Percentiles rank a stretch among this genome's conserved stretches.
Conservation (phyloP, 2,888 invertebrate species). For the Mamestra brassicae region DNA sequence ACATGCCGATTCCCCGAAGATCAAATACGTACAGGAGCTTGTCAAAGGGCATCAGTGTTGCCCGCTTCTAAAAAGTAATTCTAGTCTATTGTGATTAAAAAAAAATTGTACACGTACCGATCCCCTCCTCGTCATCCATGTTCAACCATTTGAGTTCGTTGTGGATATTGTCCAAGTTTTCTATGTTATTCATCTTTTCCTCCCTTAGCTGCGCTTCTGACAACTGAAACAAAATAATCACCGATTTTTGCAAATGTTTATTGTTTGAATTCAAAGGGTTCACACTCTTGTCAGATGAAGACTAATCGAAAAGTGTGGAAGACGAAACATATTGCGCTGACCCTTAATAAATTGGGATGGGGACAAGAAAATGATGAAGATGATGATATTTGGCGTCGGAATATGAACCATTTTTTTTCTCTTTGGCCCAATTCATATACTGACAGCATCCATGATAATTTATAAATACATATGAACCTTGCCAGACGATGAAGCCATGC, state of each 20-base stretch:
- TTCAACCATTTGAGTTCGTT: conserved; percentile 63
- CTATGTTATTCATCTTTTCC: conserved; percentile 48
- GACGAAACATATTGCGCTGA: no score
- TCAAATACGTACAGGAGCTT: background rate
- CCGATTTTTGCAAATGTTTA: background rate
- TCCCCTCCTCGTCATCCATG: conserved; percentile 59
- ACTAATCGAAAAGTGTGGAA: no score
- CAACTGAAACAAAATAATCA: conserved; percentile 45
- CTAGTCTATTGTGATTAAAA: background rate
- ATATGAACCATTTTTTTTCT: no score
- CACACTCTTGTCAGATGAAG: no score
- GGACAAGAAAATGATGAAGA: no score
- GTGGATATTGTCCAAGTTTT: conserved; percentile 61
- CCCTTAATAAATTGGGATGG: no score
- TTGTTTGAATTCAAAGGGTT: no score
- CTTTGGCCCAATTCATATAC: no score
- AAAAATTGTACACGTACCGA: conserved; percentile 49
- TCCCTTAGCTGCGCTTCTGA: conserved; percentile 61
- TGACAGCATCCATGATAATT: no score
- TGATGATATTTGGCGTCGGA: no score
- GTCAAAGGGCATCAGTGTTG: background rate
- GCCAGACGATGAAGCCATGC: background rate
- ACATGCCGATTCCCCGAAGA: background rate
- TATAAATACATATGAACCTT: background rate
- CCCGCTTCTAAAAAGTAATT: background rate